A percentile compares a stretch with the other conserved stretches of the same genome.
phyloP scores from a whole-genome alignment of 2,797 vertebrate genomes.

The Rhabdophis nuchalis region DNA sequence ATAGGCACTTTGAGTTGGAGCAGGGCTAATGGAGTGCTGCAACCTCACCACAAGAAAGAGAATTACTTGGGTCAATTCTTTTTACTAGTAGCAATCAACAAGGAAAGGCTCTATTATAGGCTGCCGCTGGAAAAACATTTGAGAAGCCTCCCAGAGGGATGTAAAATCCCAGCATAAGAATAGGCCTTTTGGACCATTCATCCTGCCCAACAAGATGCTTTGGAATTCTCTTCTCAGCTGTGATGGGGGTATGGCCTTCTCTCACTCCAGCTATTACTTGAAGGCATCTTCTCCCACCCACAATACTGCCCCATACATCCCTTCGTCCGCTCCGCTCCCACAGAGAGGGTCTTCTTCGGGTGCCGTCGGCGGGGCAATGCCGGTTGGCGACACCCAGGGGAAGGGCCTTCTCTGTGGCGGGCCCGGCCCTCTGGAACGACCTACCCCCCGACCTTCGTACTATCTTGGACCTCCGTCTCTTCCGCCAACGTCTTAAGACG shows the following conservation, averaged over 20 bases:
- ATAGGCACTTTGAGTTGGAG: background rate
- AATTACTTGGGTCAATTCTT: background rate
- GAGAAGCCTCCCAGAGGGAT: background rate
- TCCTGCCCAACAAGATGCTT: background rate
- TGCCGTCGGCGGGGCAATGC: no score
- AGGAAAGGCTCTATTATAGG: background rate
- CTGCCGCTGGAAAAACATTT: background rate
- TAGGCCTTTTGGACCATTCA: background rate
- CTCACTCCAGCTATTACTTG: background rate
- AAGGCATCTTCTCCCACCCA: background rate
- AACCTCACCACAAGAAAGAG: background rate
- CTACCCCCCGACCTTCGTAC: no score
- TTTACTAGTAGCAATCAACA: background rate
- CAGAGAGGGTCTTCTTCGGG: no score
- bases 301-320: no score
- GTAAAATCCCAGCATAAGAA: background rate
- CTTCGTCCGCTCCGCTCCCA: no score
- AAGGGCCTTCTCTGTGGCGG: no score
- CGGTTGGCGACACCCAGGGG: no score
- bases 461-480: no score
- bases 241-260: background rate
- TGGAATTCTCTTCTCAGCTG: background rate
- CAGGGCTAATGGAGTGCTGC: background rate
- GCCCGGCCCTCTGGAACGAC: no score
- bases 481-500: no score